Evolutionary conservation across 2,113 vertebrate genomes (phyloP).

Genomic region (Prochilodus magdalenae): DNA sequence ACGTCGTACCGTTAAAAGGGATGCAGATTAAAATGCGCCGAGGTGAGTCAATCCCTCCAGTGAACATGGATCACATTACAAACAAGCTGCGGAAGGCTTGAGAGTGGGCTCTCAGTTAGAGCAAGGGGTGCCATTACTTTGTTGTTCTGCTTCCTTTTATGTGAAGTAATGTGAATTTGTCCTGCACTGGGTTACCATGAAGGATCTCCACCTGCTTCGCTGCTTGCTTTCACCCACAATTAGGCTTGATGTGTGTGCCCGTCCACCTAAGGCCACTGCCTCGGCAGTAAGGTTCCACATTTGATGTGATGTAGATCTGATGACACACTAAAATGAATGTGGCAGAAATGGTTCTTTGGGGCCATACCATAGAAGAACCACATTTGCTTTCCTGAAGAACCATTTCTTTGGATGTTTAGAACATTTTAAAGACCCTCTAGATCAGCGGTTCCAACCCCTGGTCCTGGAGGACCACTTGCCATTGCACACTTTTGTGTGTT

Average conservation of each 20-base stretch:
- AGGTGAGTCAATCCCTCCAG: slow-evolving; percentile 1
- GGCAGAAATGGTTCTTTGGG: background rate
- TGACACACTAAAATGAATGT: background rate
- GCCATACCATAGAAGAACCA: no score
- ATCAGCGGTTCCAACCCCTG: no score
- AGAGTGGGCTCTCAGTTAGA: background rate
- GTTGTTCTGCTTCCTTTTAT: no score
- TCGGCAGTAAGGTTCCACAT: background rate
- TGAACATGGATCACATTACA: slow-evolving; percentile 27
- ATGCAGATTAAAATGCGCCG: slow-evolving; percentile 38
- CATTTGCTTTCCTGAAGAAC: no score
- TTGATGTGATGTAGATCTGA: background rate
- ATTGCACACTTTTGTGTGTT: no score
- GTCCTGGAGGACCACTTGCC: no score
- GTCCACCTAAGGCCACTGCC: background rate
- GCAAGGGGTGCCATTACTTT: background rate
- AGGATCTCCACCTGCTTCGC: background rate
- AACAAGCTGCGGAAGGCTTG: background rate
- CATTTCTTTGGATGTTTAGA: no score
- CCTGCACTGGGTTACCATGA: background rate
- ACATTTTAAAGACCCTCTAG: no score
- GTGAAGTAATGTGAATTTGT: background rate
- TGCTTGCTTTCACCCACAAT: background rate
- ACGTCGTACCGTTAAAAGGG: slow-evolving; percentile 39
- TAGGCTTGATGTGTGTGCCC: background rate